phyloP scores from a whole-genome alignment of 2,888 invertebrate species.

The Campopleginae sp. region DNA sequence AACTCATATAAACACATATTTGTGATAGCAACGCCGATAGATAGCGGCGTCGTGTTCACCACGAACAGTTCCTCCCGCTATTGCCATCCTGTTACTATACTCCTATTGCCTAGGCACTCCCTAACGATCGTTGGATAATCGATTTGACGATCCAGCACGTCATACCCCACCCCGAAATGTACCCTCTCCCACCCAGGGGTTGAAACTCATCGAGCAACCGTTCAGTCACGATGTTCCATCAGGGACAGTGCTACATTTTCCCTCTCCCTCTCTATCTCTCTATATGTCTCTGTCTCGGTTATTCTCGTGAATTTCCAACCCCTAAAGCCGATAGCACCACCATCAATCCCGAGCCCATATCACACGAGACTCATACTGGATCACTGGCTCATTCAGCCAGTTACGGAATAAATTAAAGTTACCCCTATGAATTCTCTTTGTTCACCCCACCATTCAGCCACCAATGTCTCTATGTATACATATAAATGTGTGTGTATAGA shows the following conservation, averaged over 20 bases:
- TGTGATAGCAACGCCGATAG: conserved; percentile 42
- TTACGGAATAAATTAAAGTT: conserved; percentile 62
- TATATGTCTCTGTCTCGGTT: conserved; percentile 61
- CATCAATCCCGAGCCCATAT: conserved; percentile 24
- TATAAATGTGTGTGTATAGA: background rate
- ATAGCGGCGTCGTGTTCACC: conserved; percentile 67
- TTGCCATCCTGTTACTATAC: conserved; percentile 13
- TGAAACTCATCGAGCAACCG: conserved; percentile 56
- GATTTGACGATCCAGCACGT: conserved; percentile 63
- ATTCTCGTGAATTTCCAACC: conserved; percentile 57
- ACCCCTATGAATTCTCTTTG: conserved; percentile 48
- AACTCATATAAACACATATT: background rate
- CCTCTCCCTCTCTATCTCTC: conserved; percentile 21
- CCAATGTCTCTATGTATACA: background rate
- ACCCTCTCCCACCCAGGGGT: background rate
- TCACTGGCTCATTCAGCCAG: conserved; percentile 47
- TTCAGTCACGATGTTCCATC: conserved; percentile 57
- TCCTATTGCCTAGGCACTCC: conserved; percentile 39
- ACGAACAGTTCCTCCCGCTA: conserved; percentile 59
- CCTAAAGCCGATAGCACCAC: conserved; percentile 25
- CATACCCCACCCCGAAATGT: conserved; percentile 28
- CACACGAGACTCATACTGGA: conserved; percentile 30
- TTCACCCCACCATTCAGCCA: conserved; percentile 26
- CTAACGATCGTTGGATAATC: conserved; percentile 63
- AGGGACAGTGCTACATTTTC: conserved; percentile 58